Evolutionary conservation across 2,113 vertebrate genomes (phyloP).

Genomic region (Pristiophorus japonicus): DNA sequence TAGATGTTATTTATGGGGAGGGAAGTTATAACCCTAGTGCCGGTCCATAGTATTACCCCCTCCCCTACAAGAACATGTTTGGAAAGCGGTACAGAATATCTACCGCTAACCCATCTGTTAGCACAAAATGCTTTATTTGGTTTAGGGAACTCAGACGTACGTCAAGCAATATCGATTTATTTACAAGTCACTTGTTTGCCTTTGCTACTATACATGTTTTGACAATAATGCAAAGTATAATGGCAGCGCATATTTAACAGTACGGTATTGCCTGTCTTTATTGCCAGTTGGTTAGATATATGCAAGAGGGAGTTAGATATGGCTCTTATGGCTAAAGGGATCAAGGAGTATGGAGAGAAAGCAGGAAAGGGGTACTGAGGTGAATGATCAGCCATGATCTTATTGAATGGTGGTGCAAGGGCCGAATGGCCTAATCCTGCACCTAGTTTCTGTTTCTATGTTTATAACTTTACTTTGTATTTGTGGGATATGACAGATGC

Average conservation of each 20-base stretch:
- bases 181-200: neutral
- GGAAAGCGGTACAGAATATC: neutral
- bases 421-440: no score
- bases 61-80: neutral
- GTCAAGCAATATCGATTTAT: slow-evolving; percentile 28
- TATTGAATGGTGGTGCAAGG: no score
- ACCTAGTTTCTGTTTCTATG: no score
- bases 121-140: neutral
- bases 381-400: no score
- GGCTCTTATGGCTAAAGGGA: no score
- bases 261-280: neutral
- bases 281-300: no score
- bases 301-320: no score
- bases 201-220: neutral
- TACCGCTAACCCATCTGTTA: neutral
- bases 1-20: neutral
- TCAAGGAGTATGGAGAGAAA: no score
- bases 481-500: neutral
- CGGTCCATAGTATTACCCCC: neutral
- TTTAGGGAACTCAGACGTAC: neutral
- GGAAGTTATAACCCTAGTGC: neutral
- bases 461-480: neutral
- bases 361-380: no score
- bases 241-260: neutral
- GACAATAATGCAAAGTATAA: neutral